Evolutionary conservation across 2,888 invertebrate species (phyloP).

Genomic region (Epirrhoe alternata): DNA sequence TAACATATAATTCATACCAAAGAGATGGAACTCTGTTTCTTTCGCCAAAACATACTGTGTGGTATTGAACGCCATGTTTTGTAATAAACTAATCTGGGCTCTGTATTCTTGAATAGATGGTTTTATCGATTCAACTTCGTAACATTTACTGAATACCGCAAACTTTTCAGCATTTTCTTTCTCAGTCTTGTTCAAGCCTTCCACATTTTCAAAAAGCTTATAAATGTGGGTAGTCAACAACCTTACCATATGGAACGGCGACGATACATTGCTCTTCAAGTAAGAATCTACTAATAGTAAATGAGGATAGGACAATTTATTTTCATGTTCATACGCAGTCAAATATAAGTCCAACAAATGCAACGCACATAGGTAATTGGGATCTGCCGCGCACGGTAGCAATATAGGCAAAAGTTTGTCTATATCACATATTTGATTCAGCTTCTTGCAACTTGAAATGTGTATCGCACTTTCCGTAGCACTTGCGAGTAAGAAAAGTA

Average conservation of each 20-base stretch:
- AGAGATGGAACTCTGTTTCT: conserved; percentile 84
- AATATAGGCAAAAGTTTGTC: conserved; percentile 72
- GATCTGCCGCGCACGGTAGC: conserved; percentile 74
- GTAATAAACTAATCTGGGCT: conserved; percentile 89
- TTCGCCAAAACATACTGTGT: conserved; percentile 84
- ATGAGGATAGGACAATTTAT: conserved; percentile 70
- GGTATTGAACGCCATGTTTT: conserved; percentile 88
- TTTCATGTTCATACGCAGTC: conserved; percentile 77
- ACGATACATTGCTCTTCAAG: conserved; percentile 87
- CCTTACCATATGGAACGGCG: conserved; percentile 88
- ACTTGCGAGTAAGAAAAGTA: conserved; percentile 84
- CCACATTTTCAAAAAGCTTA: conserved; percentile 86
- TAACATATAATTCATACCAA: conserved; percentile 91
- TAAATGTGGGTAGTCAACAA: conserved; percentile 90
- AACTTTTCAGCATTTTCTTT: conserved; percentile 76
- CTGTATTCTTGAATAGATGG: conserved; percentile 92
- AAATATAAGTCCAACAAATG: conserved; percentile 84
- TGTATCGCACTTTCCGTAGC: conserved; percentile 86
- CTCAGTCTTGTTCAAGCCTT: conserved; percentile 74
- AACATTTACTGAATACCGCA: conserved; percentile 88
- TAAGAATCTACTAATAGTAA: conserved; percentile 78
- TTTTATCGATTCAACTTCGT: conserved; percentile 88
- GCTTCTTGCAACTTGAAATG: conserved; percentile 76
- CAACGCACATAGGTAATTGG: conserved; percentile 77
- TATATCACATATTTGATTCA: conserved; percentile 76